A percentile compares a stretch with the other conserved stretches of the same genome.
These are phyloP conservation scores for Drosophila kepulauana DNA, from an alignment of 1,140 invertebrate genomes.

Conservation along the genomic window DNA sequence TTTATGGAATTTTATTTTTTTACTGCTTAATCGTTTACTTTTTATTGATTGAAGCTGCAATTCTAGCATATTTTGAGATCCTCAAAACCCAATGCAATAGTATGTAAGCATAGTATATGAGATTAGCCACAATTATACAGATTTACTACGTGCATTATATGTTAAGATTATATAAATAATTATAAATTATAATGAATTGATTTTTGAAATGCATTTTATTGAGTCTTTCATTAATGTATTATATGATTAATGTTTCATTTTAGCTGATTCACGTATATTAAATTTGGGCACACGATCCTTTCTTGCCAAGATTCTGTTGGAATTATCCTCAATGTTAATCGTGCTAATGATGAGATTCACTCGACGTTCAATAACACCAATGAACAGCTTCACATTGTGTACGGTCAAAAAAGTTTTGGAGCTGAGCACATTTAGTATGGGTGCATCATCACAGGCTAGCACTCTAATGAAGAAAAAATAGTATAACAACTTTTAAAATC, in stretches of 20 bases:
- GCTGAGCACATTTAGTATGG: slow-evolving; percentile 89
- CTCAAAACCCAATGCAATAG: slow-evolving; percentile 45
- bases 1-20: slow-evolving; percentile 4
- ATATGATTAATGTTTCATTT: slow-evolving; percentile 64
- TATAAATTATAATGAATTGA: neutral
- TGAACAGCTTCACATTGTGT: slow-evolving; percentile 90
- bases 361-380: slow-evolving; percentile 89
- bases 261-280: slow-evolving; percentile 81
- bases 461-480: slow-evolving; percentile 58
- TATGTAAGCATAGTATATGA: slow-evolving; percentile 22
- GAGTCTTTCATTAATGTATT: neutral
- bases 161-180: neutral
- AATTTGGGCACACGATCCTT: slow-evolving; percentile 83
- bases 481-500: too few relatives aligned
- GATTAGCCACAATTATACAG: slow-evolving; percentile 40
- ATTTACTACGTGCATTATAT: slow-evolving; percentile 33
- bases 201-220: slow-evolving; percentile 16
- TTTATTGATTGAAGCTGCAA: slow-evolving; percentile 17
- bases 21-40: slow-evolving; percentile 10
- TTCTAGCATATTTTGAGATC: slow-evolving; percentile 26
- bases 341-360: slow-evolving; percentile 86
- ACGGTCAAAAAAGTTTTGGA: slow-evolving; percentile 88
- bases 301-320: slow-evolving; percentile 79
- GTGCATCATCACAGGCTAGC: slow-evolving; percentile 89
- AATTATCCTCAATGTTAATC: slow-evolving; percentile 86